Conservation (phyloP, 2,888 invertebrate species). For the Notocelia uddmanniana region DNA sequence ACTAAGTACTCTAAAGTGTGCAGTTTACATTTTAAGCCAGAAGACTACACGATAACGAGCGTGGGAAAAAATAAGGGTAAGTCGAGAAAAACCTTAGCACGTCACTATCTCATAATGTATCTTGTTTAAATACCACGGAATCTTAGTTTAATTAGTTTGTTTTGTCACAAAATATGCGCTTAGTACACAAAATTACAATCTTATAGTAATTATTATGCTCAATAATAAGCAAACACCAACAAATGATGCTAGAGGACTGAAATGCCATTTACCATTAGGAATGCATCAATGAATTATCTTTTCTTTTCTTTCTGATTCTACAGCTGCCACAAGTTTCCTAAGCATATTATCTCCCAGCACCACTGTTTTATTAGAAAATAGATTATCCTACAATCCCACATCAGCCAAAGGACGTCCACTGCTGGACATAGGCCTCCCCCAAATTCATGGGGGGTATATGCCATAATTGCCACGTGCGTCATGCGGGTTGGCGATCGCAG, state of each 20-base stretch:
- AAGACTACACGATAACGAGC: conserved; percentile 78
- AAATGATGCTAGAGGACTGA: neutral
- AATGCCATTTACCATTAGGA: neutral
- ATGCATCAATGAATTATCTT: neutral
- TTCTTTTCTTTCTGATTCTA: too few relatives aligned
- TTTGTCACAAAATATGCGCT: neutral
- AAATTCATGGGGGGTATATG: too few relatives aligned
- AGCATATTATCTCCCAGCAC: neutral
- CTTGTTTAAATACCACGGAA: conserved; percentile 25
- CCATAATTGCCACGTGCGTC: too few relatives aligned
- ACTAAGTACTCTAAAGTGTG: conserved; percentile 84
- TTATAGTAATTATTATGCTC: neutral
- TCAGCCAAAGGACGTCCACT: too few relatives aligned
- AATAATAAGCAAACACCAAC: neutral
- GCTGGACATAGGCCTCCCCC: too few relatives aligned
- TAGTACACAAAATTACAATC: neutral
- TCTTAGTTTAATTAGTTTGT: conserved; percentile 18
- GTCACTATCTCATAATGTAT: conserved; percentile 7
- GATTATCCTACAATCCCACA: neutral
- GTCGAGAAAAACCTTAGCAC: conserved; percentile 22
- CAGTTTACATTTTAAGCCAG: conserved; percentile 78
- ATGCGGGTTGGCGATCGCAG: too few relatives aligned
- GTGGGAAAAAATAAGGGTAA: conserved; percentile 81
- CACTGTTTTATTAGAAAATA: neutral
- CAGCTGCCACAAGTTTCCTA: too few relatives aligned